Conservation (phyloP, 2,113 vertebrate genomes). For the Eulemur rufifrons region DNA sequence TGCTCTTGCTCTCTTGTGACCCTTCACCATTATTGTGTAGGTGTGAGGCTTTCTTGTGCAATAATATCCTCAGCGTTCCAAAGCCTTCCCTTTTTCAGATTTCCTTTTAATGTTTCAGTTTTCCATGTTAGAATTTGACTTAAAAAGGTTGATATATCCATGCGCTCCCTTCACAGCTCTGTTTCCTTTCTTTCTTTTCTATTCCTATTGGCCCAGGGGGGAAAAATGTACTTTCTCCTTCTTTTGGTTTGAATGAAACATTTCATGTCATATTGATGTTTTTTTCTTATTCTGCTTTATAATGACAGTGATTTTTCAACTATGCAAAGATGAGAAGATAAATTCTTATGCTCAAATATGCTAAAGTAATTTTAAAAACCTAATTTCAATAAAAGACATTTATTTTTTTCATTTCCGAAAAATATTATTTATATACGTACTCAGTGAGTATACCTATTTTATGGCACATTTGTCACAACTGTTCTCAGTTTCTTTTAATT, state of each 20-base stretch:
- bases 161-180: not conserved
- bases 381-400: not conserved
- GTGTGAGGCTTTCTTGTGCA: not conserved
- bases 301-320: not conserved
- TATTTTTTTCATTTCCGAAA: not conserved
- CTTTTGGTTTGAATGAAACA: not conserved
- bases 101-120: not conserved
- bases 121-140: not conserved
- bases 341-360: not conserved
- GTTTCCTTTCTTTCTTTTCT: not conserved
- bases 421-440: not conserved
- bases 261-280: not conserved
- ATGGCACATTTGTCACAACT: not conserved
- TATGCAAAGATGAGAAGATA: not conserved
- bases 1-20: not conserved
- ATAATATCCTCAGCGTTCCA: not conserved
- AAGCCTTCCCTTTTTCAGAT: not conserved
- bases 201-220: not conserved
- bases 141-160: not conserved
- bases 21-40: not conserved
- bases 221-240: not conserved
- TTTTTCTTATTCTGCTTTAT: not conserved
- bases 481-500: not conserved
- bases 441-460: not conserved
- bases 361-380: slow-evolving; percentile 12